Base-by-base conservation (phyloP, 2,797 vertebrate genomes). In the Sebastes minor region DNA sequence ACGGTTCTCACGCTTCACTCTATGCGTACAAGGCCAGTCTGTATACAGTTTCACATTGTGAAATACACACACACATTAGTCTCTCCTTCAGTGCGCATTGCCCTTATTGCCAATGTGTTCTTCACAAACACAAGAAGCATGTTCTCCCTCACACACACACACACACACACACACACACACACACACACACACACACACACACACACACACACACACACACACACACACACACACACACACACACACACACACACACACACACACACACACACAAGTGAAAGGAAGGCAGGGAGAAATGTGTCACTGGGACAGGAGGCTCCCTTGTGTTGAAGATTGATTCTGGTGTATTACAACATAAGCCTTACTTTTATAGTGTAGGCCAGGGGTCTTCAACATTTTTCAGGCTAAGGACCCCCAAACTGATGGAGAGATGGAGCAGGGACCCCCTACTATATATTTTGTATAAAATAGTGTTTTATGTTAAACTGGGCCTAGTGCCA, bases 71-170 rank as follows among this genome's bases (percentile, higher is more conserved):
- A 74, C 60, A 62, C 61, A 70, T 72, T 61, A n/a, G 72, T 62
- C 74, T 90, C 67, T 90, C 67, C 79, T 71, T 84, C 28, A 75
- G 64, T 84, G 59, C 20, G 27, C 80, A 76, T 16, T 83, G 71
- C 55, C 77, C 84, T 87, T 88, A 89, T 68, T 85, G 80, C 68
- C 73, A 81, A 14, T 86, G 70, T 88, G 84, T 81, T 86, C 62
- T 64, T 85, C 16, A 70, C 76, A 78, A 82, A 84, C 66, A 74
- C 28, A 60, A 81, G 53, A 78, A 78, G 46, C 83, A 87, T 78
- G 69, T 84, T 84, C 70, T 61, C 74, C 55, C 60, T 60, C 33
- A 12, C 69, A 77, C 84, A 46, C 61, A 46, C 38, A 32, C 72
- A 55, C 55, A 60, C 18, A 61, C 57, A 62, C 32, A 42, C 49